Evolutionary conservation across 2,113 vertebrate species (phyloP).

Genomic region (Bos javanicus): DNA sequence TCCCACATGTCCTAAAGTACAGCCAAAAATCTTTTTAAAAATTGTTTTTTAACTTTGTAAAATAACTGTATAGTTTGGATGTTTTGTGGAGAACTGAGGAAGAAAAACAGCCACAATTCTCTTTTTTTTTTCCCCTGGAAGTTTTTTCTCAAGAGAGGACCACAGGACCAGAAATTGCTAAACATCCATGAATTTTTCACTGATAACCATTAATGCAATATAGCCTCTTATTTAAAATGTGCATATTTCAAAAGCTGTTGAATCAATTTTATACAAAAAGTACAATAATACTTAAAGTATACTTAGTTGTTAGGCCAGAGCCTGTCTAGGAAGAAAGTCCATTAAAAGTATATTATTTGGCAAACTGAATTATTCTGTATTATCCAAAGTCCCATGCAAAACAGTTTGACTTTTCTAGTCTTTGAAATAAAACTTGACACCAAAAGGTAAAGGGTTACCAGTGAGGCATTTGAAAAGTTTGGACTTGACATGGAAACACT

Average conservation of each 20-base stretch:
- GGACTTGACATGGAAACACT: background rate
- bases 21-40: background rate
- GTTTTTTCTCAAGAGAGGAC: background rate
- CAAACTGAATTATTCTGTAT: conserved; percentile 2
- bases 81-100: conserved; percentile 12
- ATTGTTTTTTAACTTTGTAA: background rate
- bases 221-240: background rate
- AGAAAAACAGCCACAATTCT: conserved; percentile 48
- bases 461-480: background rate
- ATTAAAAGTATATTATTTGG: background rate
- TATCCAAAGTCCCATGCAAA: background rate
- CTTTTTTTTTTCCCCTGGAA: background rate
- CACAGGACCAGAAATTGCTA: background rate
- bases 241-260: background rate
- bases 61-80: background rate
- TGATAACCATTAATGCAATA: background rate
- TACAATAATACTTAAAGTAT: background rate
- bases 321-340: background rate
- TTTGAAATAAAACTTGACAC: background rate
- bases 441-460: background rate
- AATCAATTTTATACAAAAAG: background rate
- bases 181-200: background rate
- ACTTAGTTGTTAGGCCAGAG: background rate
- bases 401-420: background rate
- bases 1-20: background rate